These are phyloP conservation scores for Monodelphis domestica DNA, from an alignment of 2,797 vertebrate species.

Conservation along the genomic window DNA sequence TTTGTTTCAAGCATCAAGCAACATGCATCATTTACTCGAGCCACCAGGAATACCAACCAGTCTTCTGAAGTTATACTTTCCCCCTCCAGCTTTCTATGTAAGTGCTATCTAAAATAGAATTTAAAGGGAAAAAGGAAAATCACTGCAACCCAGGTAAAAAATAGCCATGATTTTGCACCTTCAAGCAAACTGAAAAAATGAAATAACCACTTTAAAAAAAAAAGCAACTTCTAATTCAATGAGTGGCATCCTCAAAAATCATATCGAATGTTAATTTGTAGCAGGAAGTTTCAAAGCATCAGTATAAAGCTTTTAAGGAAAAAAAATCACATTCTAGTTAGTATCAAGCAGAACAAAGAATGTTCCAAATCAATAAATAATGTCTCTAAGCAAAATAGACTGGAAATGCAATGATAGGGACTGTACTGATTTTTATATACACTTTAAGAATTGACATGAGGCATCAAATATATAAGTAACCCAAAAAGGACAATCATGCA, in stretches of 20 bases:
- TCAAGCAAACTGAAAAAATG: neutral
- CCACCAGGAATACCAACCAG: neutral
- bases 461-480: neutral
- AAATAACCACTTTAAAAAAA: neutral
- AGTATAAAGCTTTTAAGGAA: slow-evolving; percentile 17
- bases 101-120: neutral
- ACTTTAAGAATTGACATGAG: neutral
- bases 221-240: neutral
- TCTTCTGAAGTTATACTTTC: neutral
- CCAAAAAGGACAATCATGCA: neutral
- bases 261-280: slow-evolving; percentile 28
- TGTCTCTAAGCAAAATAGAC: slow-evolving; percentile 21
- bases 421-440: slow-evolving; percentile 4
- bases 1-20: neutral
- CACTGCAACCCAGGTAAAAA: neutral
- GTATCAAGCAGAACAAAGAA: slow-evolving; percentile 24
- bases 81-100: neutral
- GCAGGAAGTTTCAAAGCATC: slow-evolving; percentile 9
- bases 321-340: neutral
- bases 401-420: neutral
- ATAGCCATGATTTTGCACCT: neutral
- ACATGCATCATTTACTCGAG: neutral
- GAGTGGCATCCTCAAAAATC: neutral
- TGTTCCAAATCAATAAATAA: slow-evolving; percentile 34
- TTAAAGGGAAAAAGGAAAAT: neutral